Base-by-base conservation (phyloP, 2,113 vertebrate genomes). In the Campylorhamphus procurvoides region DNA sequence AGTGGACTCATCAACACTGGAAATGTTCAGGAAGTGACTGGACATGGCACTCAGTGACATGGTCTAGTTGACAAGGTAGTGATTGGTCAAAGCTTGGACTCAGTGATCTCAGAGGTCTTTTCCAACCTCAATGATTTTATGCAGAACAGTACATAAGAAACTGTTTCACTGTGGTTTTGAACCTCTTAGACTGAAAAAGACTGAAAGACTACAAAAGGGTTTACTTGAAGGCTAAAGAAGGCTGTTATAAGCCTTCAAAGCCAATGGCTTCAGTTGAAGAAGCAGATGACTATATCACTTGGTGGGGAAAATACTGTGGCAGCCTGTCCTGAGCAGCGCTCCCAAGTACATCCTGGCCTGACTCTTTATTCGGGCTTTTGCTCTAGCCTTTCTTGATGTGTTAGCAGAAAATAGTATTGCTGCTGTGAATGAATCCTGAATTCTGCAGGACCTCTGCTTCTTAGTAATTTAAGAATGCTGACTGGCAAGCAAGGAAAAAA, bases 1-100 rank as follows among this genome's bases (percentile, higher is more conserved):
- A 53, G 28, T 52, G 15, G 37, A 29, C 27, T 46, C 37, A 52
- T 5, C 44, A 52, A 2, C 28, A 4, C 15, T 0, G 0, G 37
- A 46, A 39, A 4, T 29, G 69, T 44, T 31, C 69, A 39, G 17
- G 18, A 52, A 81, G 59, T 19, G 37, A 4, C 10, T 20, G 60
- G 46, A 60, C 28, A 29, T n/a, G 39, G 28, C 39, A 13, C 37
- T 49, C 20, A 27, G 37, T 33, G 63, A 37, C 37, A 7, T 67
- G 33, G 28, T 52, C 73, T 46, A 17, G 18, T 29, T 59, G 44
- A 28, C 27, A 46, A 29, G 23, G 6, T 37, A 33, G 10, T n/a
- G 23, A 52, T 60, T 0, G 0, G 15, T n/a, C 46, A 67, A 24
- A 82, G 28, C 8, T 9, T 39, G n/a, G 28, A 46, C 23, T 75